A percentile compares a stretch with the other conserved stretches of the same genome.
phyloP scores from a whole-genome alignment of 2,797 vertebrate genomes.

The Manis crassicaudata region DNA sequence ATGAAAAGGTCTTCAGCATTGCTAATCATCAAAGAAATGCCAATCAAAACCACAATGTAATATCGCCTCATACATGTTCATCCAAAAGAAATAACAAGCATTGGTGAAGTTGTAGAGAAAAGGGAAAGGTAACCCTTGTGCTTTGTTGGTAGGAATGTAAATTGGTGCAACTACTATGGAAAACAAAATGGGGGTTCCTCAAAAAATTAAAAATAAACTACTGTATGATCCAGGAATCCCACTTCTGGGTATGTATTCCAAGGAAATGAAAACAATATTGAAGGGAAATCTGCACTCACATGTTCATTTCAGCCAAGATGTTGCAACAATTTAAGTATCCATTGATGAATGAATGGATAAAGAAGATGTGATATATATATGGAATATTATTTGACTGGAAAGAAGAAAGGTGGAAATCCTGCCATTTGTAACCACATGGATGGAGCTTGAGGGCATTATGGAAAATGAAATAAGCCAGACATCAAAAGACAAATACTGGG shows the following conservation, averaged over 20 bases:
- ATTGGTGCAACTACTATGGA: not conserved
- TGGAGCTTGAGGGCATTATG: not conserved
- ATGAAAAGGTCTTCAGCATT: not conserved
- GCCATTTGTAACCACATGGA: not conserved
- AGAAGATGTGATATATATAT: not conserved
- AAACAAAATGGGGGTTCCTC: not conserved
- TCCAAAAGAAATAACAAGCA: not conserved
- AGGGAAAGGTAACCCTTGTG: not conserved
- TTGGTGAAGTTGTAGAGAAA: not conserved
- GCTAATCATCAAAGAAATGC: not conserved
- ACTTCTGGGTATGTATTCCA: not conserved
- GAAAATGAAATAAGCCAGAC: not conserved
- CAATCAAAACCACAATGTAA: not conserved
- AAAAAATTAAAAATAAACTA: not conserved
- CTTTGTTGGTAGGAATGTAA: not conserved
- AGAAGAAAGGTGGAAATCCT: not conserved
- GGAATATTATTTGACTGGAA: not conserved
- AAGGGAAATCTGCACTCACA: not conserved
- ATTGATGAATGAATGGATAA: not conserved
- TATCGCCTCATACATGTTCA: not conserved
- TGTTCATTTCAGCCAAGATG: not conserved
- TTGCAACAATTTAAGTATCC: not conserved
- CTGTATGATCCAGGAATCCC: not conserved
- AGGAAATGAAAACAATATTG: not conserved
- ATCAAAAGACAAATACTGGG: not conserved